phyloP scores from a whole-genome alignment of 2,113 vertebrate genomes.

The human region DNA sequence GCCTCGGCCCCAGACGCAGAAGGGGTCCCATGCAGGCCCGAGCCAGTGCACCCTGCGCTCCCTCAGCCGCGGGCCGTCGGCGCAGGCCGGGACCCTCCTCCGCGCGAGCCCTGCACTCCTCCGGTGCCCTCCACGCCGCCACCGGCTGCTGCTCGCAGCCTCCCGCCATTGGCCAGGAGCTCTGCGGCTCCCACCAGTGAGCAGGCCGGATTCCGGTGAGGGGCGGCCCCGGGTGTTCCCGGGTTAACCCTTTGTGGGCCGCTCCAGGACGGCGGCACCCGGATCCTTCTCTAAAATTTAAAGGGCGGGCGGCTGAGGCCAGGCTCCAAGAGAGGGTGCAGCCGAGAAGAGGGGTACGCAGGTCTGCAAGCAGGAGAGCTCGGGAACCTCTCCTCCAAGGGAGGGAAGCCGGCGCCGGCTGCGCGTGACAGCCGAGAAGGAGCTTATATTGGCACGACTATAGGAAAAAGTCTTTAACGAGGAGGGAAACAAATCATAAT shows the following conservation, averaged over 20 bases:
- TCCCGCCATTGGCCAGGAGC: slow-evolving; percentile 79
- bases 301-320: background rate
- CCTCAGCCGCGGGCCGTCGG: fast-evolving
- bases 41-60: fast-evolving
- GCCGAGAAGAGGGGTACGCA: background rate
- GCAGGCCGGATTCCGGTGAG: slow-evolving; percentile 36
- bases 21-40: background rate
- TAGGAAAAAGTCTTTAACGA: slow-evolving; percentile 87
- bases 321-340: background rate
- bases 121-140: background rate
- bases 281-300: background rate
- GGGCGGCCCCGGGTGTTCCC: background rate
- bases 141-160: slow-evolving; percentile 40
- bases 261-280: fast-evolving
- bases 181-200: slow-evolving; percentile 76
- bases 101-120: slow-evolving; percentile 76
- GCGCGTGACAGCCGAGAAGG: slow-evolving; percentile 83
- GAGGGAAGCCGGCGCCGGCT: slow-evolving; percentile 83
- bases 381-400: slow-evolving; percentile 22
- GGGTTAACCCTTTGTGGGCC: slow-evolving; percentile 1
- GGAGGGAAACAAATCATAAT: slow-evolving; percentile 85
- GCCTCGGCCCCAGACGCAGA: background rate
- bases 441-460: slow-evolving; percentile 86
- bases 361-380: background rate
- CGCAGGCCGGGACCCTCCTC: slow-evolving; percentile 31